Evolutionary conservation across 2,113 vertebrate genomes (phyloP).

Genomic region (Nerophis lumbriciformis): DNA sequence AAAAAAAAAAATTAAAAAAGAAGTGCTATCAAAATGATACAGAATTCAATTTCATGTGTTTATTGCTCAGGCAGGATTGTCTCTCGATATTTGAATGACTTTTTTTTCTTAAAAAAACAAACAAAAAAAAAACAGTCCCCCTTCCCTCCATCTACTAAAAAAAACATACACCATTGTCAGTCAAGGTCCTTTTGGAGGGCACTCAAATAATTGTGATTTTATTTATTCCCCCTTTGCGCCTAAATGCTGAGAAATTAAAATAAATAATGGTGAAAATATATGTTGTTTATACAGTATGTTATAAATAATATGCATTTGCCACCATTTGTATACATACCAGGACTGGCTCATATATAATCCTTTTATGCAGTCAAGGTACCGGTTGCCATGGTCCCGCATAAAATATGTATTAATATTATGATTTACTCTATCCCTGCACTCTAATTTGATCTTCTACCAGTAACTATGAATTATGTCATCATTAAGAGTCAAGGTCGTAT

Average conservation of each 20-base stretch:
- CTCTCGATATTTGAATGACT: constrained; percentile 33
- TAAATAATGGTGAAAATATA: constrained; percentile 47
- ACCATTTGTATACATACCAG: constrained; percentile 15
- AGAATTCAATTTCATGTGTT: constrained; percentile 49
- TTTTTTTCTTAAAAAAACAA: constrained; percentile 3
- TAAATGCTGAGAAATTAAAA: constrained; percentile 61
- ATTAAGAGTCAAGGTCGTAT: too few relatives aligned
- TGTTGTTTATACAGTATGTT: constrained; percentile 35
- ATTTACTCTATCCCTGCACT: too few relatives aligned
- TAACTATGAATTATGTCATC: too few relatives aligned
- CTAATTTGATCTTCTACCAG: too few relatives aligned
- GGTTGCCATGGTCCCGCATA: too few relatives aligned
- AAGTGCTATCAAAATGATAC: constrained; percentile 15
- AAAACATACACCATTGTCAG: constrained; percentile 37
- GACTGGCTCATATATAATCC: too few relatives aligned
- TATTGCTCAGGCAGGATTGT: constrained; percentile 39
- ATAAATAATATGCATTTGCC: constrained; percentile 21
- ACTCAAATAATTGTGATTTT: constrained; percentile 65
- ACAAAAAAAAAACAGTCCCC: neutral
- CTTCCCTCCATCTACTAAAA: constrained; percentile 21
- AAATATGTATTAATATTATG: too few relatives aligned
- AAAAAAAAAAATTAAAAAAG: constrained; percentile 1
- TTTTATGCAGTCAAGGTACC: too few relatives aligned
- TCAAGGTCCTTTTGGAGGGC: constrained; percentile 53
- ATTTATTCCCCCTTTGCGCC: constrained; percentile 51